A percentile compares a stretch with the other conserved stretches of the same genome.
These are phyloP conservation scores for Crocidura indochinensis DNA, from an alignment of 2,797 vertebrate genomes.

Conservation along the genomic window DNA sequence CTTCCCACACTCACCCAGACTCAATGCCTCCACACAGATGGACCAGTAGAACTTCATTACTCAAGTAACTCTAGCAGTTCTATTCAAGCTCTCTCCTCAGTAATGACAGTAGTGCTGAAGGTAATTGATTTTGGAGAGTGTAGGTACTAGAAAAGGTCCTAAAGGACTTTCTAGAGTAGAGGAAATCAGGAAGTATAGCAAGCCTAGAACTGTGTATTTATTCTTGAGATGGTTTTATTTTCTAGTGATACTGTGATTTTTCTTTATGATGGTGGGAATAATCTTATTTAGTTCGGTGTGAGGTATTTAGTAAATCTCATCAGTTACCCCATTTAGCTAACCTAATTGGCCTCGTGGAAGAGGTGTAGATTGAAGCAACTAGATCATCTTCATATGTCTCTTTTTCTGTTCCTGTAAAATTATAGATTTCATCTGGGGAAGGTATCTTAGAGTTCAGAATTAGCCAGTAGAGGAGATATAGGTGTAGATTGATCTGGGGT, in stretches of 20 bases:
- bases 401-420: not conserved
- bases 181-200: not conserved
- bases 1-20: rapidly evolving
- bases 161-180: not conserved
- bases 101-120: not conserved
- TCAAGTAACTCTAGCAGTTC: no score
- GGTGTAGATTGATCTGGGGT: not conserved
- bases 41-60: not conserved
- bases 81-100: not conserved
- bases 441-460: not conserved
- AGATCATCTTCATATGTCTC: not conserved
- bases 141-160: not conserved
- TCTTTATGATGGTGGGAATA: not conserved
- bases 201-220: not conserved
- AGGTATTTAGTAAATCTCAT: not conserved
- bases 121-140: not conserved
- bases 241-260: not conserved
- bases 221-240: not conserved
- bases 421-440: no score
- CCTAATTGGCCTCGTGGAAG: not conserved
- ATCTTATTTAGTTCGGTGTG: not conserved
- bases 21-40: no score
- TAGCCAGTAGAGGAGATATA: not conserved
- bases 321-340: not conserved
- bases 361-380: not conserved